Evolutionary conservation across 37 sponge, comb jelly and placozoan genomes (phyloP).

Genomic region (Diacarnus erythraeanus): DNA sequence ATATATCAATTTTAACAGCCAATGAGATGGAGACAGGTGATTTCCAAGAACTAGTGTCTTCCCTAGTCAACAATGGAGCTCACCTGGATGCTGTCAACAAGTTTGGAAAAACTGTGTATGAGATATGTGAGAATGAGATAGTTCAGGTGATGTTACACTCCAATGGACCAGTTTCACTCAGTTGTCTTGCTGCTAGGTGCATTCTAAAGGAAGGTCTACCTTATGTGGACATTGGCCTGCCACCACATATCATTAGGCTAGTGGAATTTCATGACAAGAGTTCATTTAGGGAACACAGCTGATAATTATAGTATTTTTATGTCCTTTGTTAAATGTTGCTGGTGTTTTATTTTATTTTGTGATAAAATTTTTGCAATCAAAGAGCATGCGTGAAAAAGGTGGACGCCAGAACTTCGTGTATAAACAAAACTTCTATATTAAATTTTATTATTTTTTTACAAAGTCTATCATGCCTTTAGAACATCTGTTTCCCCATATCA

Average conservation of each 20-base stretch:
- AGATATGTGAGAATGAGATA: constrained; percentile 26
- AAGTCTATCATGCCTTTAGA: too few species aligned
- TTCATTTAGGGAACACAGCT: neutral
- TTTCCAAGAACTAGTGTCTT: constrained; percentile 30
- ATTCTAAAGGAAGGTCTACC: constrained; percentile 33
- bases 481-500: too few species aligned
- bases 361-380: too few species aligned
- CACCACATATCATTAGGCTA: constrained; percentile 32
- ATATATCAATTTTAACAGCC: constrained; percentile 34
- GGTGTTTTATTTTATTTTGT: too few species aligned
- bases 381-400: too few species aligned
- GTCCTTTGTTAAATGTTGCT: too few species aligned
- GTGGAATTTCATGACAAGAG: constrained; percentile 46
- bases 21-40: constrained; percentile 9
- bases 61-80: constrained; percentile 37
- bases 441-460: too few species aligned
- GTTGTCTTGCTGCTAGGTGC: constrained; percentile 23
- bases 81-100: constrained; percentile 54
- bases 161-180: constrained; percentile 40
- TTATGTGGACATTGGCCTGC: constrained; percentile 40
- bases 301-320: too few species aligned
- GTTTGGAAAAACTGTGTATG: constrained; percentile 24
- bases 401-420: too few species aligned
- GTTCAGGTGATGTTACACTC: constrained; percentile 31
- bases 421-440: too few species aligned